Evolutionary conservation across 2,797 vertebrate species (phyloP), one percentile per base, ranked within the genome.

Genomic region (Nannoperca australis): DNA sequence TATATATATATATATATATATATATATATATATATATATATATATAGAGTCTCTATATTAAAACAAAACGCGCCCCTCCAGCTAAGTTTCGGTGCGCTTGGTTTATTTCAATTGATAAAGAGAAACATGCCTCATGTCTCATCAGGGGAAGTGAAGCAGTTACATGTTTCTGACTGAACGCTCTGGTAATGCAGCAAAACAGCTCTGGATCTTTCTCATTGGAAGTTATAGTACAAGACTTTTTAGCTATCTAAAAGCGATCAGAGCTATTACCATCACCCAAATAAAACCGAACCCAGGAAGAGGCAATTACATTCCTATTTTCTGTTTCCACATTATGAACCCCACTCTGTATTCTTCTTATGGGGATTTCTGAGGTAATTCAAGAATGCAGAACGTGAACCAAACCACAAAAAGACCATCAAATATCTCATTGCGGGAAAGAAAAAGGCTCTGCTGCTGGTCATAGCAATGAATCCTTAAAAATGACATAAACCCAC

Each of bases 191-290:
- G 85, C 69, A 61, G n/a, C 42, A 50, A 58, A 86, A 82, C 61
- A 58, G 49, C 64, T 67, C 76, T 73, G 69, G 67, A 50, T 83
- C 69, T 58, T 55, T 42, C 67, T 66, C 67, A 32, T 12, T 67
- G 34, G 62, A 78, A 63, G n/a, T 69, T 68, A 42, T 56, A 63
- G 73, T 3, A 40, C n/a, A 54, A 67, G 22, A 38, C 47, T 72
- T 61, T 74, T 55, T 27, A 22, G 67, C 60, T 38, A 15, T 69
- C 60, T 63, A 64, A 4, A 45, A 67, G 74, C 53, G 68, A 90
- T 88, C 55, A 14, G 36, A 65, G 79, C 85, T 18, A 85, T 89
- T 85, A 89, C 36, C 85, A 83, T 90, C 74, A 62, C 32, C 90
- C 84, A 88, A 38, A 79, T 32, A 78, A 85, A 77, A 59, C 79